Percentiles rank a stretch among this genome's conserved stretches.
Evolutionary conservation across 2,113 vertebrate species (phyloP).

Genomic region (Cyprinus carpio): DNA sequence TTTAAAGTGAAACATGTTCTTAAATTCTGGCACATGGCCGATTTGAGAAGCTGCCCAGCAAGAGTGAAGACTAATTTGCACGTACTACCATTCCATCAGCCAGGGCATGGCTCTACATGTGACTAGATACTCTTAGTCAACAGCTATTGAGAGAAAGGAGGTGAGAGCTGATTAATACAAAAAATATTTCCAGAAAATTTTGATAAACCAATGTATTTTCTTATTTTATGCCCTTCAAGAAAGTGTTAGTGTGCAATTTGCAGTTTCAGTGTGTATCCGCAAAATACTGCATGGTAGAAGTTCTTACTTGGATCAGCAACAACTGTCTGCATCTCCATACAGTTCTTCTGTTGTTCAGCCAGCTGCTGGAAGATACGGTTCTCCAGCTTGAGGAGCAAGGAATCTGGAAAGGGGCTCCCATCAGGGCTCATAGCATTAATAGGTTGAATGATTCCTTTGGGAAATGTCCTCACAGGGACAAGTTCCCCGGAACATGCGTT

Average conservation of each 20-base stretch:
- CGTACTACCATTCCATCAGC: constrained; percentile 60
- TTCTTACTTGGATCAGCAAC: constrained; percentile 78
- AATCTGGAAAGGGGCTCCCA: constrained; percentile 56
- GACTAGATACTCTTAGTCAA: constrained; percentile 50
- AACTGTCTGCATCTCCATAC: constrained; percentile 59
- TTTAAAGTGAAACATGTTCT: constrained; percentile 54
- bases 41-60: constrained; percentile 57
- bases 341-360: constrained; percentile 54
- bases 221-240: neutral
- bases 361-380: constrained; percentile 62
- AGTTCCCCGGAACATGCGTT: constrained; percentile 37
- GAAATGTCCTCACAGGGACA: constrained; percentile 41
- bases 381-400: constrained; percentile 62
- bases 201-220: neutral
- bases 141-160: constrained; percentile 57
- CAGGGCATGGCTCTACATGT: constrained; percentile 21
- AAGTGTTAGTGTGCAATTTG: neutral
- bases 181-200: neutral
- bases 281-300: neutral
- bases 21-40: constrained; percentile 37
- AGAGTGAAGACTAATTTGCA: constrained; percentile 65
- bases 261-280: neutral
- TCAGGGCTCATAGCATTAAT: constrained; percentile 51
- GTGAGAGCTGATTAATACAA: constrained; percentile 32
- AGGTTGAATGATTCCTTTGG: constrained; percentile 33